phyloP scores from a whole-genome alignment of 2,113 vertebrate species.

The Malurus cyaneus region DNA sequence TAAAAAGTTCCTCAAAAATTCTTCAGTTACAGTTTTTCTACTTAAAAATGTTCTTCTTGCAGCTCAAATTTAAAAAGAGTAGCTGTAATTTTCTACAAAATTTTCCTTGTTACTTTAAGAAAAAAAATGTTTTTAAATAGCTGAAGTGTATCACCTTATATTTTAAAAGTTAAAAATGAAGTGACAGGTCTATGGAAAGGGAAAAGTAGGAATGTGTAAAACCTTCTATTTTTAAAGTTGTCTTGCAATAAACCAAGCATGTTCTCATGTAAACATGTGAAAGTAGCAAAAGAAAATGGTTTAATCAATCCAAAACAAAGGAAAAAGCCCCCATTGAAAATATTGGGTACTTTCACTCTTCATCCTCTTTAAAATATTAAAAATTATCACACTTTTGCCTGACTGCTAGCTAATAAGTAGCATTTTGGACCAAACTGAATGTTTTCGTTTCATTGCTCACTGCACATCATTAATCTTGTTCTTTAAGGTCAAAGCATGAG shows the following conservation, averaged over 20 bases:
- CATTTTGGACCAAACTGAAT: neutral
- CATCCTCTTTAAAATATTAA: neutral
- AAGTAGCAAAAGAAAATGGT: neutral
- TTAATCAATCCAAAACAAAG: neutral
- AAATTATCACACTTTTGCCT: neutral
- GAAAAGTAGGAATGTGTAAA: neutral
- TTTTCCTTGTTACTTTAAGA: neutral
- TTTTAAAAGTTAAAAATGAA: neutral
- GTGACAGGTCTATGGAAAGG: neutral
- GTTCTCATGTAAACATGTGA: neutral
- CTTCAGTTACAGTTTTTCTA: neutral
- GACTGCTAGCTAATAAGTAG: neutral
- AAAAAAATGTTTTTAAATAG: neutral
- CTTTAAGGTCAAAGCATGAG: conserved; percentile 29
- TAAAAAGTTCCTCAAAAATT: neutral
- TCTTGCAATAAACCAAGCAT: neutral
- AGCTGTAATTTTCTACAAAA: neutral
- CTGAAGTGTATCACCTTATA: neutral
- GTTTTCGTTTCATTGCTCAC: conserved; percentile 20
- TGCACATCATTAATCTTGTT: conserved; percentile 47
- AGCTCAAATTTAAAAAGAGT: neutral
- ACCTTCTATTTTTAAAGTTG: neutral
- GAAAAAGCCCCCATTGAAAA: neutral
- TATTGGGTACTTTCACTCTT: neutral
- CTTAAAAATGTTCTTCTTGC: neutral